Conservation (phyloP, 2,888 invertebrate genomes). For the Abscondita cerata region DNA sequence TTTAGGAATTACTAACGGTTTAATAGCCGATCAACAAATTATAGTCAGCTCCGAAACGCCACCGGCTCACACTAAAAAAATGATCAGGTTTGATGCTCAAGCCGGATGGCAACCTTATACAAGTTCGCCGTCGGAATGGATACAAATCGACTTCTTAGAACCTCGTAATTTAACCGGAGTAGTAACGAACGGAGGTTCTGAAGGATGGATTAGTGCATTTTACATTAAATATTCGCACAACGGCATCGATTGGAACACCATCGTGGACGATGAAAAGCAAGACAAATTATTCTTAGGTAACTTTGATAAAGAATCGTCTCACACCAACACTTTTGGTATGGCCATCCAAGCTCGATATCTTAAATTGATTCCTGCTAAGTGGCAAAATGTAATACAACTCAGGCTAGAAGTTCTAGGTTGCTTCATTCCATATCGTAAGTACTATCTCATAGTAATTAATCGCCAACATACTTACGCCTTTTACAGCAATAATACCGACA, state of each 20-base stretch:
- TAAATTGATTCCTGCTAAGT: conserved; percentile 74
- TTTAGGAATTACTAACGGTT: conserved; percentile 73
- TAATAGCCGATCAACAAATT: conserved; percentile 70
- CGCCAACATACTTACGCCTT: not conserved
- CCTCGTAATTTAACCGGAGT: conserved; percentile 81
- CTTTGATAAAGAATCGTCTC: conserved; percentile 68
- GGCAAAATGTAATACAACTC: conserved; percentile 77
- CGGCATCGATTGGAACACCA: conserved; percentile 73
- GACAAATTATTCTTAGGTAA: conserved; percentile 75
- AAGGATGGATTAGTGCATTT: conserved; percentile 79
- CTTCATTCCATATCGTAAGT: conserved; percentile 73
- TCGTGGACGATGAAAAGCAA: conserved; percentile 64
- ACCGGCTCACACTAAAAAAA: conserved; percentile 55
- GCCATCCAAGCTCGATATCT: conserved; percentile 76
- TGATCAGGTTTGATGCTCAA: conserved; percentile 60
- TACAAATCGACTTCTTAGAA: conserved; percentile 80
- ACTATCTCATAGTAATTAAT: not conserved
- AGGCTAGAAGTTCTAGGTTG: conserved; percentile 82
- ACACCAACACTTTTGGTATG: conserved; percentile 71
- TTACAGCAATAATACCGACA: conserved; percentile 4
- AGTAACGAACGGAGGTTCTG: conserved; percentile 72
- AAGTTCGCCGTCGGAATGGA: conserved; percentile 73
- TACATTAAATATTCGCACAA: conserved; percentile 77
- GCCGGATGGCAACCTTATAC: conserved; percentile 72
- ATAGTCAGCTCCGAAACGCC: conserved; percentile 66